Percentiles rank a stretch among this genome's conserved stretches.
phyloP scores from a whole-genome alignment of 2,797 vertebrate species.

The Cyprinodon diabolis region DNA sequence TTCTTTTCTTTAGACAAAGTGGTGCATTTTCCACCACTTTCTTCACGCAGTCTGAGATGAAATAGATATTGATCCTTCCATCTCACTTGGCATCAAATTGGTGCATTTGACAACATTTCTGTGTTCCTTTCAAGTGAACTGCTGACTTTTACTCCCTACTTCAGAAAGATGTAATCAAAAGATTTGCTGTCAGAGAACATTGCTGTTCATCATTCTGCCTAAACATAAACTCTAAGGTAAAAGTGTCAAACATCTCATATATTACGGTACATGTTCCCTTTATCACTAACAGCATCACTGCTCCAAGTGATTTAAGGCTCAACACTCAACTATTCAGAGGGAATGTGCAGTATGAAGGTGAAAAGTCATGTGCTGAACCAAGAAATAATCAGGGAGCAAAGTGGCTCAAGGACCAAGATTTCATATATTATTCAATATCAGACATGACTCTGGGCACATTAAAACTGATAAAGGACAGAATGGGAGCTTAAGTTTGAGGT shows the following conservation, averaged over 20 bases:
- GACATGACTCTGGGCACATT: constrained; percentile 17
- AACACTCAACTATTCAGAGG: neutral
- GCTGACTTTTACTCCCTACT: constrained; percentile 6
- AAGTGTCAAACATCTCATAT: neutral
- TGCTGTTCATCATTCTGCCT: constrained; percentile 7
- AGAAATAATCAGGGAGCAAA: constrained; percentile 3
- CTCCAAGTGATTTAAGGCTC: constrained; percentile 1
- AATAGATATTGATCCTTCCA: constrained; percentile 46
- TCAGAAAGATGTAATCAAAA: constrained; percentile 18
- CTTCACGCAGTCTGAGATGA: constrained; percentile 36
- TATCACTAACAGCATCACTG: neutral
- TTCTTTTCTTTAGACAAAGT: constrained; percentile 19
- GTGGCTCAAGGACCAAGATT: constrained; percentile 13
- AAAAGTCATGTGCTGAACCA: constrained; percentile 5
- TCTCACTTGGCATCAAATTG: constrained; percentile 18
- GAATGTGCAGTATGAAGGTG: neutral
- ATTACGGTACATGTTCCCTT: neutral
- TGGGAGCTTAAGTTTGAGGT: constrained; percentile 18
- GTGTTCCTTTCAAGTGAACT: constrained; percentile 25
- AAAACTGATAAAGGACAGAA: constrained; percentile 15
- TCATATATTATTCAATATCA: constrained; percentile 7
- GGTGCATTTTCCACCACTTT: constrained; percentile 19
- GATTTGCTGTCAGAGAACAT: constrained; percentile 12
- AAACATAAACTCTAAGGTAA: constrained; percentile 1
- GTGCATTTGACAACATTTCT: constrained; percentile 37